phyloP scores from a whole-genome alignment of 2,797 vertebrate genomes.

The Graptemys geographica region DNA sequence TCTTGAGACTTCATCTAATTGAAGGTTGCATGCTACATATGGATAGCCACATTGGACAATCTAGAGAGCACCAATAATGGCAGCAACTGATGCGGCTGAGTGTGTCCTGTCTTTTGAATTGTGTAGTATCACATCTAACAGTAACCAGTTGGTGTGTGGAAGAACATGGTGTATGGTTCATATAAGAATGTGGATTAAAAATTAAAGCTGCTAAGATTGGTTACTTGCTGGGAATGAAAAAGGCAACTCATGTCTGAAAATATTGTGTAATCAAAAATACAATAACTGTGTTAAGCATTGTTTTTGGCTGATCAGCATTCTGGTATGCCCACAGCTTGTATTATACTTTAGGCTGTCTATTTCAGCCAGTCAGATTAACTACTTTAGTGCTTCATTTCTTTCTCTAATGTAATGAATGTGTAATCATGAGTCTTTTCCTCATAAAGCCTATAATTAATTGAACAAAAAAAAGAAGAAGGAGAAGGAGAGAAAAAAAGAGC shows the following conservation, averaged over 20 bases:
- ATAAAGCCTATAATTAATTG: background rate
- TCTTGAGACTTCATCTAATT: background rate
- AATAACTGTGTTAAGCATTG: background rate
- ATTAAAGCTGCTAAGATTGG: background rate
- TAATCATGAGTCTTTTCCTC: background rate
- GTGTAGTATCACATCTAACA: background rate
- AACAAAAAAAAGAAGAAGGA: background rate
- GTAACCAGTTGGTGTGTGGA: background rate
- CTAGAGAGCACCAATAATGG: background rate
- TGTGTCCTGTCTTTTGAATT: fast-evolving
- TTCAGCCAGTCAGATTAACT: background rate
- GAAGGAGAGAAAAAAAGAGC: background rate
- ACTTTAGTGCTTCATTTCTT: background rate
- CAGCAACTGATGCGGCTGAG: background rate
- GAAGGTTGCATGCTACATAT: background rate
- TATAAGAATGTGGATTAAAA: background rate
- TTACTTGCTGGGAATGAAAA: background rate
- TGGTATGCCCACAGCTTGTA: background rate
- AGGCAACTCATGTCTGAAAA: background rate
- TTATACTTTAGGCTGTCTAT: background rate
- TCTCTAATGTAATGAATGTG: background rate
- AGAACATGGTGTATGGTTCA: background rate
- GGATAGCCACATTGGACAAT: background rate
- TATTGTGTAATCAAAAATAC: fast-evolving
- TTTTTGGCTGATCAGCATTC: background rate